Conservation (phyloP, 2,113 vertebrate genomes). For the Sterrhoptilus dennistouni region DNA sequence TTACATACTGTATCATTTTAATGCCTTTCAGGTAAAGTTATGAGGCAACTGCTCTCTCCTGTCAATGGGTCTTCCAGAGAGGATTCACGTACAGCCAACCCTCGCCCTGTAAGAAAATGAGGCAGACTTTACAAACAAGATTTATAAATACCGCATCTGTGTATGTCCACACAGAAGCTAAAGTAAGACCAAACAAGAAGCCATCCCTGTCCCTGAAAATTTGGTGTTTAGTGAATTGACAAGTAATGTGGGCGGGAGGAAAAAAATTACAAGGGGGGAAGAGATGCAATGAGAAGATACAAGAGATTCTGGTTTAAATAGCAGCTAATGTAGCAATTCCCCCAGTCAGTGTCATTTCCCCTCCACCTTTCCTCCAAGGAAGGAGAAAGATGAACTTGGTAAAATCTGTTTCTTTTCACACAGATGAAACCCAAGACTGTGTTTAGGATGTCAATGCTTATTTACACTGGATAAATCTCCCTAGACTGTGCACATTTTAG, state of each 20-base stretch:
- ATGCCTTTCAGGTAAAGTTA: conserved; percentile 66
- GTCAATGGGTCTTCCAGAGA: conserved; percentile 88
- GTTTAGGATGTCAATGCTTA: neutral
- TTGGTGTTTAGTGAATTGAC: neutral
- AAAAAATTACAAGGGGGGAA: neutral
- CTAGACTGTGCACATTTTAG: rapidly evolving
- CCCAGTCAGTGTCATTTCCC: neutral
- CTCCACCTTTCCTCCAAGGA: neutral
- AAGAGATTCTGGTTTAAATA: neutral
- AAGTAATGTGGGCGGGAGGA: neutral
- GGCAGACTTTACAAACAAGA: neutral
- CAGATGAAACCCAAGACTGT: neutral
- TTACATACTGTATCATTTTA: conserved; percentile 62
- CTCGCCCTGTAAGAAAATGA: conserved; percentile 81
- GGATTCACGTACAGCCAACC: conserved; percentile 88
- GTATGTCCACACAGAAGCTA: neutral
- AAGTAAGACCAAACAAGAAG: neutral
- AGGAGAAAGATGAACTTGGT: neutral
- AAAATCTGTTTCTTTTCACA: neutral
- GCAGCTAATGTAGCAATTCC: neutral
- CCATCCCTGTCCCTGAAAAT: neutral
- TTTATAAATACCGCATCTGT: neutral
- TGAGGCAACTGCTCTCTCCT: conserved; percentile 13
- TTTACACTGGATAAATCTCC: neutral
- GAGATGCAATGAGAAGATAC: neutral